phyloP scores from a whole-genome alignment of 2,113 vertebrate species.

The Ameiurus melas region DNA sequence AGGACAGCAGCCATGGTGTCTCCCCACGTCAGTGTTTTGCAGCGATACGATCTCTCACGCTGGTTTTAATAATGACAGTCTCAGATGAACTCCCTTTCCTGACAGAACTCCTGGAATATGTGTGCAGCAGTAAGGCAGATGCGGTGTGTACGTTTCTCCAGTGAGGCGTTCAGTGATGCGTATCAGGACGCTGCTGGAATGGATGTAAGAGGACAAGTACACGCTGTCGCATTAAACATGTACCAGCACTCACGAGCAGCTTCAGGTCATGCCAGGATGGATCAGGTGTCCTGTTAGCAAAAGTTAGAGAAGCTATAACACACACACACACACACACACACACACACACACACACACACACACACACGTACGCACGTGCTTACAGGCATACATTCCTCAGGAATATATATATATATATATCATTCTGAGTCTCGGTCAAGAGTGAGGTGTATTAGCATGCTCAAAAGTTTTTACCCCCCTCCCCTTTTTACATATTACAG shows the following conservation, averaged over 20 bases:
- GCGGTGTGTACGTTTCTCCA: not conserved
- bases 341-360: not conserved
- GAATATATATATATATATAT: not conserved
- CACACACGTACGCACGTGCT: not conserved
- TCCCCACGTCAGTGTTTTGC: not conserved
- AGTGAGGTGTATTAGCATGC: no score
- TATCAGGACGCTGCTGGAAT: conserved; percentile 49
- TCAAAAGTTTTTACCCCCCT: no score
- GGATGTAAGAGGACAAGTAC: conserved; percentile 68
- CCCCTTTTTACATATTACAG: no score
- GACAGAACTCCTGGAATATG: not conserved
- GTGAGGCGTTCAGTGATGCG: conserved; percentile 35
- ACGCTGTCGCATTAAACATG: conserved; percentile 76
- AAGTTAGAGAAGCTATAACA: conserved; percentile 43
- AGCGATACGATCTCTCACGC: not conserved
- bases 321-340: not conserved
- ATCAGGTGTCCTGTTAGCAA: conserved; percentile 65
- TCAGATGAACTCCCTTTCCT: not conserved
- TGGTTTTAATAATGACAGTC: not conserved
- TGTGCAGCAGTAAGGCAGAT: not conserved
- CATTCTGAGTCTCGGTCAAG: no score
- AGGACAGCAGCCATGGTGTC: not conserved
- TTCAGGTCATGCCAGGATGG: conserved; percentile 58
- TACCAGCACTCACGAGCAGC: conserved; percentile 72
- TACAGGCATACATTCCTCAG: not conserved